Evolutionary conservation across 1,140 invertebrate genomes (phyloP), one percentile per base, ranked within the genome.

Genomic region (Charaxes varanes): DNA sequence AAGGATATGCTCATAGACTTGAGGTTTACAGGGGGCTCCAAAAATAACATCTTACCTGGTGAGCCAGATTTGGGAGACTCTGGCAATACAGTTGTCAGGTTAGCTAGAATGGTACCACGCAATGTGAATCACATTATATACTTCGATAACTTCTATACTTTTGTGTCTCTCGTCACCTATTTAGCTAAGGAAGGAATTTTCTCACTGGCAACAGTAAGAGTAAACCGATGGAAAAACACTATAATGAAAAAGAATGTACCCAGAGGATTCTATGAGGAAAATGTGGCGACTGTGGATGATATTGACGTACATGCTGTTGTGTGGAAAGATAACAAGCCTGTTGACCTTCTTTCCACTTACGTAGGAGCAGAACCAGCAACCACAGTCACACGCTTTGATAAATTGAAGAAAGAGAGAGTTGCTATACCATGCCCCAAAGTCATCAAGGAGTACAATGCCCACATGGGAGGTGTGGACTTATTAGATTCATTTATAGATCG

Each of bases 371-470:
- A 51, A 49, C 58, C 56, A 46, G 48, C 44, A 37, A 48, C 42
- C 41, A 55, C 47, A 48, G 36, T 62, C 43, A 51, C 40, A 22
- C 45, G 49, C 21, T 62, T 50, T 56, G 52, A 62, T 49, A 62
- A 51, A 44, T 51, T 58, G 43, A 54, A 59, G 41, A 68, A 76
- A 48, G 50, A 60, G 35, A 62, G 57, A 53, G 55, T 74, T 53
- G 49, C 67, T 38, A 64, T 86, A 41, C 41, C 66, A 32, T 77
- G 73, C 52, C 77, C 84, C 32, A 56, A 79, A 51, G 66, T 84
- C 31, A 65, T 86, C 8, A 52, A 53, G 26, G 66, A 70, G 35
- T 87, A 86, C 53, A 85, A 46, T 61, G 56, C 41, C 36, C 66
- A 80, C 49, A 85, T 85, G 32, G 32, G 32, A 3, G 21, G 38